These are phyloP conservation scores for Metellina segmentata DNA, from an alignment of 2,888 invertebrate genomes.

Conservation along the genomic window DNA sequence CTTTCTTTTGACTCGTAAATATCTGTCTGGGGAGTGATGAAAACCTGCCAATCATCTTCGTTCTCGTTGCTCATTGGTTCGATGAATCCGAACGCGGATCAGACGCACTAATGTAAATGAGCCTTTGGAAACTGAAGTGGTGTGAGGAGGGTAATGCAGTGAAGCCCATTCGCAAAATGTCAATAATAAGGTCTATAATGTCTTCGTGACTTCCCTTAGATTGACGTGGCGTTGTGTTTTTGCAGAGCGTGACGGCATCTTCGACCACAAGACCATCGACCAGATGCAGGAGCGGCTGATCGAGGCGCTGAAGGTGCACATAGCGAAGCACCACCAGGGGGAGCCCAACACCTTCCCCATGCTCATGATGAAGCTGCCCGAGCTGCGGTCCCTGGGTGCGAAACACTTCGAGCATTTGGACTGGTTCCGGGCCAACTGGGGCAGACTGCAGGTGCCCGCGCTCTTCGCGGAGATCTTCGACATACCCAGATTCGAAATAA, in stretches of 20 bases:
- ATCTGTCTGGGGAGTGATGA: no score
- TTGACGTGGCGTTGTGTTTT: neutral
- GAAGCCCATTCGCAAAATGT: no score
- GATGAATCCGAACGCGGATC: no score
- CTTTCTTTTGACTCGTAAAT: no score
- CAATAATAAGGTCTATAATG: no score
- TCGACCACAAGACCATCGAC: conserved; percentile 89
- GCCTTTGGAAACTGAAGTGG: no score
- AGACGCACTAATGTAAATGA: no score
- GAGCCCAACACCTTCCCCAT: conserved; percentile 84
- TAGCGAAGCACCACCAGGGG: conserved; percentile 84
- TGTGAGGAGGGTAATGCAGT: no score
- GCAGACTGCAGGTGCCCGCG: conserved; percentile 88
- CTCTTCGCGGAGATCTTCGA: conserved; percentile 98
- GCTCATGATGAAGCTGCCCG: conserved; percentile 86
- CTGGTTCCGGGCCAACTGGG: conserved; percentile 93
- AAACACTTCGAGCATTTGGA: conserved; percentile 91
- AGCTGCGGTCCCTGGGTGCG: conserved; percentile 89
- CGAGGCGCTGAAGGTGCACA: conserved; percentile 92
- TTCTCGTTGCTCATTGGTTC: no score
- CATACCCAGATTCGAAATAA: conserved; percentile 85
- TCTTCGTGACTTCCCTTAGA: no score
- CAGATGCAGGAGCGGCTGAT: conserved; percentile 90
- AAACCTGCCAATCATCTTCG: no score
- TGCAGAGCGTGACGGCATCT: conserved; percentile 89